Evolutionary conservation across 2,113 vertebrate species (phyloP).

Genomic region (Toxotes jaculatrix): DNA sequence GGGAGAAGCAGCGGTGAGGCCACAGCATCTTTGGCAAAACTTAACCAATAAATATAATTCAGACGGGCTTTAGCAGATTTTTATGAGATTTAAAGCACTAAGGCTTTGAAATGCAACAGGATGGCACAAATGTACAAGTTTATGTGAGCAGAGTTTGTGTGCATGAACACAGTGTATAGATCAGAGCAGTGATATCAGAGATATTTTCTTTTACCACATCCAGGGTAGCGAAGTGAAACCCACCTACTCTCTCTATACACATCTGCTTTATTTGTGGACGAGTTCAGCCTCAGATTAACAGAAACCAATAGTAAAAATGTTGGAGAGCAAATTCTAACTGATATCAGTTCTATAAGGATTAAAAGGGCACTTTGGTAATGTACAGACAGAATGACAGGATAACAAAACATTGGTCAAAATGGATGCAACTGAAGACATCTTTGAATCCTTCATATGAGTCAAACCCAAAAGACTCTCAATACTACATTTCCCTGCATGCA

Average conservation of each 20-base stretch:
- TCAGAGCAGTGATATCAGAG: constrained; percentile 33
- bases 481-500: not conserved
- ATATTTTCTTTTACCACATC: constrained; percentile 19
- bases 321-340: not conserved
- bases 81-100: not conserved
- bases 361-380: not conserved
- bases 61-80: not conserved
- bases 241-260: constrained; percentile 21
- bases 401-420: not conserved
- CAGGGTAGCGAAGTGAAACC: constrained; percentile 41
- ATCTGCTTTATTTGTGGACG: constrained; percentile 39
- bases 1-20: constrained; percentile 11
- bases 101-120: constrained; percentile 5
- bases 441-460: not conserved
- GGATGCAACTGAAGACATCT: not conserved
- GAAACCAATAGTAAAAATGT: not conserved
- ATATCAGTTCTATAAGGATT: not conserved
- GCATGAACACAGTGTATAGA: not conserved
- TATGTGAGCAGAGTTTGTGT: not conserved
- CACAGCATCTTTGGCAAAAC: constrained; percentile 41
- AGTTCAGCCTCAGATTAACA: not conserved
- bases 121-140: constrained; percentile 3
- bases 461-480: not conserved
- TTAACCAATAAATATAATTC: constrained; percentile 29
- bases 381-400: not conserved